Percentiles rank a stretch among this genome's conserved stretches.
Evolutionary conservation across 92 coral and sea anemone genomes (phyloP).

Genomic region (Heteractis magnifica): DNA sequence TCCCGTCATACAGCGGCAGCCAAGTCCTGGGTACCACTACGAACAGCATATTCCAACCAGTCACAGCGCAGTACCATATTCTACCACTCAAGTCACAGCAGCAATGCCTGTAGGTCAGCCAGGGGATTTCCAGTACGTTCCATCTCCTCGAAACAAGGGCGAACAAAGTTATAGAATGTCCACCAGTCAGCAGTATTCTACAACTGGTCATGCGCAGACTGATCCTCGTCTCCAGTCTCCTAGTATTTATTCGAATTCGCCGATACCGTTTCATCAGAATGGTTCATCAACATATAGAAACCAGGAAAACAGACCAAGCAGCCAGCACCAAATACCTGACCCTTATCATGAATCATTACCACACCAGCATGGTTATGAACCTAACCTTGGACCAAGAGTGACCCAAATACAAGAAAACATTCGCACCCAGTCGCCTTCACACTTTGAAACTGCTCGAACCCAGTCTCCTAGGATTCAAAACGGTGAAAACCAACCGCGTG

Average conservation of each 20-base stretch:
- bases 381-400: background rate
- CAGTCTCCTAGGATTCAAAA: constrained; percentile 7
- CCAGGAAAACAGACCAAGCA: background rate
- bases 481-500: background rate
- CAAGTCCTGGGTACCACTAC: constrained; percentile 19
- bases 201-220: constrained; percentile 10
- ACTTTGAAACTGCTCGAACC: background rate
- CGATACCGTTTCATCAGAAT: background rate
- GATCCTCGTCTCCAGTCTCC: constrained; percentile 10
- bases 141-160: background rate
- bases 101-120: background rate
- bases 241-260: background rate
- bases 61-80: constrained; percentile 7
- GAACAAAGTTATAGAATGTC: background rate
- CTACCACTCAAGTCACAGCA: background rate
- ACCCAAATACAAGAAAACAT: background rate
- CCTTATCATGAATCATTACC: background rate
- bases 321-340: background rate
- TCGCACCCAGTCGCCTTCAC: background rate
- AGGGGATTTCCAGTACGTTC: constrained; percentile 5
- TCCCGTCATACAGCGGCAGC: constrained; percentile 15
- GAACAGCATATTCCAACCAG: constrained; percentile 23
- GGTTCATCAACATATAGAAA: background rate
- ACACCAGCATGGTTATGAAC: constrained; percentile 17
- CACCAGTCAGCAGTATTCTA: constrained; percentile 17